phyloP scores from a whole-genome alignment of 2,113 vertebrate species.

The Macquaria australasica region DNA sequence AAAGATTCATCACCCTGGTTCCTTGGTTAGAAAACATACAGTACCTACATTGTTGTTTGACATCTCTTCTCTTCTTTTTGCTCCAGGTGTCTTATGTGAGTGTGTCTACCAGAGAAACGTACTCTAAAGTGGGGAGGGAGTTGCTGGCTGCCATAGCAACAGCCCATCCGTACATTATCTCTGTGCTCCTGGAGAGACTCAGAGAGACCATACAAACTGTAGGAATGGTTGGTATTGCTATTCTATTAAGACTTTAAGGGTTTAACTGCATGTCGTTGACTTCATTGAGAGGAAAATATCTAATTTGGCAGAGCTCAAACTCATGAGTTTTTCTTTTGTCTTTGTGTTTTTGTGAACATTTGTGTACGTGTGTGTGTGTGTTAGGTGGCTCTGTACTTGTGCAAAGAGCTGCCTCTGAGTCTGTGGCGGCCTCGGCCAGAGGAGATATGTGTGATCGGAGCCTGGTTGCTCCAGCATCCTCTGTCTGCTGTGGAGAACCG shows the following conservation, averaged over 20 bases:
- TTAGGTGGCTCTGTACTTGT: slow-evolving; percentile 95
- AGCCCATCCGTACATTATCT: slow-evolving; percentile 90
- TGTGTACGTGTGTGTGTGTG: slow-evolving; percentile 40
- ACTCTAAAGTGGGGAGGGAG: slow-evolving; percentile 96
- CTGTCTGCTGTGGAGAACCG: slow-evolving; percentile 94
- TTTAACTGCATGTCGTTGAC: background rate
- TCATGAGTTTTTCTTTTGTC: background rate
- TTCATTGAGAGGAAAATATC: background rate
- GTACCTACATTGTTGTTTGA: background rate
- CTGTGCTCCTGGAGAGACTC: slow-evolving; percentile 90
- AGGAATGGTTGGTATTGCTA: slow-evolving; percentile 90
- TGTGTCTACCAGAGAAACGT: slow-evolving; percentile 92
- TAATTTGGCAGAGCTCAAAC: background rate
- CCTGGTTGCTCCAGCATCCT: slow-evolving; percentile 91
- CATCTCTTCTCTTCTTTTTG: slow-evolving; percentile 13
- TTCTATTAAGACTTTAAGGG: background rate
- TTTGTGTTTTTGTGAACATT: background rate
- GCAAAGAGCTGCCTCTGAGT: slow-evolving; percentile 95
- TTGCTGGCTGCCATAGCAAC: slow-evolving; percentile 91
- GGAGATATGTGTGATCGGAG: slow-evolving; percentile 90
- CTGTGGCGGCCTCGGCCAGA: slow-evolving; percentile 89
- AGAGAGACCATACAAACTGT: slow-evolving; percentile 93
- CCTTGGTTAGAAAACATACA: background rate
- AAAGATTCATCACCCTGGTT: background rate
- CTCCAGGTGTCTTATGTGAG: slow-evolving; percentile 93